Conservation (phyloP, 2,888 invertebrate genomes). For the Chironomus riparius region DNA sequence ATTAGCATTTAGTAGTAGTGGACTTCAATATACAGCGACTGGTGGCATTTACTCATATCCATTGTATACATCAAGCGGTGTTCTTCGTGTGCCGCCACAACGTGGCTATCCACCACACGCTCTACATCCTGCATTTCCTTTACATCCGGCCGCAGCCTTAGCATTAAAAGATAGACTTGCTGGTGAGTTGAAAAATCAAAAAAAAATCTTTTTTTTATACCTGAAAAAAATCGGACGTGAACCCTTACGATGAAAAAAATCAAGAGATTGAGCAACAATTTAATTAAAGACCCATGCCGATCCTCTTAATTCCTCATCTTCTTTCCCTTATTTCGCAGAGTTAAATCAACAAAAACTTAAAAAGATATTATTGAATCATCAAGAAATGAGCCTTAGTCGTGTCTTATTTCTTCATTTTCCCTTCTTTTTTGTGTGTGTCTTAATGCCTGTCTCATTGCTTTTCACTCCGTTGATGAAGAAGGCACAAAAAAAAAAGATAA, state of each 20-base stretch:
- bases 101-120: conserved; percentile 38
- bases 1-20: conserved; percentile 35
- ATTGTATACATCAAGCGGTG: conserved; percentile 54
- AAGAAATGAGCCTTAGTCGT: neutral
- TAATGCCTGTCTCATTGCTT: neutral
- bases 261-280: neutral
- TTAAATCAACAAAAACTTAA: conserved; percentile 9
- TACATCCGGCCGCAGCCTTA: conserved; percentile 59
- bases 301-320: neutral
- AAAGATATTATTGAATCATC: conserved; percentile 23
- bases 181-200: conserved; percentile 49
- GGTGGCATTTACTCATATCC: conserved; percentile 42
- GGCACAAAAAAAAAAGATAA: neutral
- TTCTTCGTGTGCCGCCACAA: conserved; percentile 74
- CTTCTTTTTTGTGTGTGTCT: neutral
- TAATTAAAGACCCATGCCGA: conserved; percentile 15
- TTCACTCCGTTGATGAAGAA: too few species aligned
- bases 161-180: conserved; percentile 75
- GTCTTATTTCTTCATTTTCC: neutral
- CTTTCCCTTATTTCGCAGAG: neutral
- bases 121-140: conserved; percentile 38
- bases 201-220: conserved; percentile 28
- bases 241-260: too few species aligned
- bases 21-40: conserved; percentile 39
- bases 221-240: neutral